Evolutionary conservation across 2,113 vertebrate species (phyloP).

Genomic region (Hypocryptadius cinnamomeus): DNA sequence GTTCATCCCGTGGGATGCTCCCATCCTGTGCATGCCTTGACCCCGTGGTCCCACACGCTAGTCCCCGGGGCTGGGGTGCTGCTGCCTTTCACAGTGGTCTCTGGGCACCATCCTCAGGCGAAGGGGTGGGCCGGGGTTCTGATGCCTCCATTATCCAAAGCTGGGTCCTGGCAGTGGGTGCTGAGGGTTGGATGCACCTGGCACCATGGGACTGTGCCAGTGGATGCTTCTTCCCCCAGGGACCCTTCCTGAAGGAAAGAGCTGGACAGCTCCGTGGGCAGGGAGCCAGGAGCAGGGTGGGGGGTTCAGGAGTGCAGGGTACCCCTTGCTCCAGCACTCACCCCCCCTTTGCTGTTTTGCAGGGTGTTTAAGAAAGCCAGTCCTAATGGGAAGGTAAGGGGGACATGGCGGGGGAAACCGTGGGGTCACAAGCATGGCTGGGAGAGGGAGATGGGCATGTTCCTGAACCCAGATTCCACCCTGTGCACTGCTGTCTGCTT

Average conservation of each 20-base stretch:
- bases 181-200: not conserved
- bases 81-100: not conserved
- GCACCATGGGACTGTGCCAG: not conserved
- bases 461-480: not conserved
- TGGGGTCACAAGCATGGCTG: not conserved
- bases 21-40: not conserved
- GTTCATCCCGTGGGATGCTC: not conserved
- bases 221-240: not conserved
- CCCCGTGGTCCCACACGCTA: not conserved
- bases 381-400: slow-evolving; percentile 75
- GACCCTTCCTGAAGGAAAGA: not conserved
- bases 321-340: not conserved
- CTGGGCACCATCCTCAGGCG: not conserved
- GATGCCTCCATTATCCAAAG: not conserved
- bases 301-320: not conserved
- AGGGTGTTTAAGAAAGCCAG: slow-evolving; percentile 91
- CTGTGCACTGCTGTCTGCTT: not conserved
- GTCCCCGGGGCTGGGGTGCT: not conserved
- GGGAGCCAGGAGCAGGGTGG: not conserved
- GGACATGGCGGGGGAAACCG: accelerated
- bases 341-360: slow-evolving; percentile 8
- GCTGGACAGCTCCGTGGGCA: not conserved
- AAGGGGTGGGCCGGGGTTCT: not conserved
- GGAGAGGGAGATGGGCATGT: not conserved
- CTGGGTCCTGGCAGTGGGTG: not conserved